Evolutionary conservation across 1,140 invertebrate species (phyloP).

Genomic region (Ericerus pela): DNA sequence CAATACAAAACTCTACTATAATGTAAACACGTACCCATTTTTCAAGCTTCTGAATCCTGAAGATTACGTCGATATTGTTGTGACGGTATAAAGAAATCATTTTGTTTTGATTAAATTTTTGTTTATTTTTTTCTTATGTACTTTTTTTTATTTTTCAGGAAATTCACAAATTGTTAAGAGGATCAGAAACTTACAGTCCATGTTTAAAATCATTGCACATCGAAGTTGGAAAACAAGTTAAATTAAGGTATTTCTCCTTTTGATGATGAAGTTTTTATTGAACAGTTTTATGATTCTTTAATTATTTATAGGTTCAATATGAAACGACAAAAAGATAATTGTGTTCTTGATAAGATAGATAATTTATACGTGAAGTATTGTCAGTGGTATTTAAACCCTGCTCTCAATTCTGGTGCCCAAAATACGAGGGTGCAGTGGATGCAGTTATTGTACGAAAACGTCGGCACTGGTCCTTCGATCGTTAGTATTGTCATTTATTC

Average conservation of each 20-base stretch:
- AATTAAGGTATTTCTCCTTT: constrained; percentile 16
- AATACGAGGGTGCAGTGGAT: constrained; percentile 65
- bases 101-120: constrained; percentile 1
- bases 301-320: constrained; percentile 42
- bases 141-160: constrained; percentile 38
- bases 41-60: constrained; percentile 46
- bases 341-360: constrained; percentile 47
- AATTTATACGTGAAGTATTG: constrained; percentile 52
- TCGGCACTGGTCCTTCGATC: constrained; percentile 41
- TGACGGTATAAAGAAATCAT: constrained; percentile 1
- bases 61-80: constrained; percentile 44
- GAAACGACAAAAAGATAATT: constrained; percentile 43
- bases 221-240: constrained; percentile 51
- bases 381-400: constrained; percentile 43
- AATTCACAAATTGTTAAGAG: constrained; percentile 47
- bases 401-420: constrained; percentile 23
- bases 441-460: constrained; percentile 37
- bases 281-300: constrained; percentile 2
- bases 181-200: constrained; percentile 65
- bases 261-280: constrained; percentile 14
- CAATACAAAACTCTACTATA: constrained; percentile 30
- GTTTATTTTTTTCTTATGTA: constrained; percentile 12
- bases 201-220: constrained; percentile 44
- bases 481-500: constrained; percentile 22
- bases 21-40: constrained; percentile 56